A percentile compares a stretch with the other conserved stretches of the same genome.
These are phyloP conservation scores for Gallirallus australis DNA, from an alignment of 2,797 vertebrate species.

Conservation along the genomic window DNA sequence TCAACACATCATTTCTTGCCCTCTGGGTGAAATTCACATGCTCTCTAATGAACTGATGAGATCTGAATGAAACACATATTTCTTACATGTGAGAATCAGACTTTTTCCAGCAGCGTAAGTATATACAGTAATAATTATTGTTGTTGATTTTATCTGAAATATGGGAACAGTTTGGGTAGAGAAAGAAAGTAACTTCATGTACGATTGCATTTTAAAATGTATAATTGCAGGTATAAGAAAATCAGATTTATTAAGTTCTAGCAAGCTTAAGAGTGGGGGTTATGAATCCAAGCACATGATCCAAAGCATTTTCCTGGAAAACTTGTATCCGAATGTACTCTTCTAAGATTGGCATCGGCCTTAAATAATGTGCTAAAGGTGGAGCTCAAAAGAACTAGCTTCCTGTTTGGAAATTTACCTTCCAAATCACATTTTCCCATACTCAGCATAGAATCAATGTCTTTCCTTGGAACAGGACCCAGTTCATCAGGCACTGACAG, in stretches of 20 bases:
- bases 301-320: neutral
- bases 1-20: constrained; percentile 18
- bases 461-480: neutral
- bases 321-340: neutral
- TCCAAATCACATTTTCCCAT: neutral
- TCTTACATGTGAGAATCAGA: constrained; percentile 1
- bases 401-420: neutral
- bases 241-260: neutral
- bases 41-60: constrained; percentile 27
- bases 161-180: neutral
- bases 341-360: neutral
- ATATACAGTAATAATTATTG: neutral
- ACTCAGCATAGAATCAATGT: neutral
- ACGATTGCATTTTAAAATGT: neutral
- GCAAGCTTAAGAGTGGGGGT: neutral
- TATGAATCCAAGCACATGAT: neutral
- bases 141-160: constrained; percentile 10
- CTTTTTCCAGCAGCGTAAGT: neutral
- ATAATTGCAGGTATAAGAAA: neutral
- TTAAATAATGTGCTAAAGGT: neutral
- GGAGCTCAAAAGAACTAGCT: neutral
- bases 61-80: constrained; percentile 19
- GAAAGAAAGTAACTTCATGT: neutral
- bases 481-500: neutral
- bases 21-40: constrained; percentile 39